Base-by-base conservation (phyloP, 1,140 invertebrate species). In the Alviniconcha marisindica region DNA sequence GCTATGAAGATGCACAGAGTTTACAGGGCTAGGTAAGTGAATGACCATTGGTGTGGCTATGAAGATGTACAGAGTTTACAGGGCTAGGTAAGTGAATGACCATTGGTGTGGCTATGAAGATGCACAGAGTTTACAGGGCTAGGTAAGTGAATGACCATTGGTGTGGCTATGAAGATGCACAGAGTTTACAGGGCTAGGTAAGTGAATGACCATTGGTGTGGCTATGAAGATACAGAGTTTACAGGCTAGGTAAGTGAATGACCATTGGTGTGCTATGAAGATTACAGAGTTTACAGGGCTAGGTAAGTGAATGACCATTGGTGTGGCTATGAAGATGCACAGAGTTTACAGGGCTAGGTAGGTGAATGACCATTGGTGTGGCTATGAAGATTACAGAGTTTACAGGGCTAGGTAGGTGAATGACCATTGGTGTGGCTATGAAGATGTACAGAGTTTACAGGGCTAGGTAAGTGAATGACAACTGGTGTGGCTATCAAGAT, bases 91-190 rank as follows among this genome's bases (percentile, higher is more conserved):
- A 85, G 66, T 73, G n/a, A 95, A 95, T 14, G 95, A 97, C 87
- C 96, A 98, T 87, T 98, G 97, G 97, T 96, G 97, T 0, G 96
- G 97, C 79, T 98, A 96, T 91, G 97, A 98, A 85, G 96, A 97
- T 92, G 90, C 94, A 0, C 76, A 95, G 74, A 97, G 96, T 44
- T 94, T 97, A 2, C 93, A 91, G 38, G 94, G 95, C 84, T 97
- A 97, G 93, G 95, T 95, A 90, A 85, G 66, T 73, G n/a, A n/a
- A n/a, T n/a, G n/a, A n/a, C n/a, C n/a, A n/a, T n/a, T n/a, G n/a
- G n/a, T n/a, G n/a, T n/a, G n/a, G n/a, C n/a, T n/a, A n/a, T n/a
- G n/a, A n/a, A n/a, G n/a, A n/a, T n/a, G n/a, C 94, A 0, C 73
- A 95, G 74, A 97, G 96, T 44, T 94, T n/a, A n/a, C n/a, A n/a